Evolutionary conservation across 2,797 vertebrate species (phyloP).

Genomic region (Oreochromis mossambicus): DNA sequence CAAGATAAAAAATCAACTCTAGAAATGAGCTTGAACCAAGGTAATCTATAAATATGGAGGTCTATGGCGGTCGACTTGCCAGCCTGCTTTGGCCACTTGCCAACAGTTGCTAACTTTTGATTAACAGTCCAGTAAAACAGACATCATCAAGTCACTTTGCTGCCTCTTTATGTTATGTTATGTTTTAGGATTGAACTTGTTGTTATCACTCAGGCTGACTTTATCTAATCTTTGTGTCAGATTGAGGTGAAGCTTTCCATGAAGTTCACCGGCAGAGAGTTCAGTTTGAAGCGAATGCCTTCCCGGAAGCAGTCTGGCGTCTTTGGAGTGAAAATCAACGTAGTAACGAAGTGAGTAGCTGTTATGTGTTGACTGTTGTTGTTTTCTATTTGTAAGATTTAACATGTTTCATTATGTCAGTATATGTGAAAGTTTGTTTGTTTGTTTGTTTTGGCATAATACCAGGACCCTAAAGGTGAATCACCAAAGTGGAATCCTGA

Average conservation of each 20-base stretch:
- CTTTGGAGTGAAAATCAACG: constrained; percentile 90
- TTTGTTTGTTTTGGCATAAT: accelerated
- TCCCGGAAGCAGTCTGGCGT: constrained; percentile 92
- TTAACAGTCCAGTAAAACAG: not conserved
- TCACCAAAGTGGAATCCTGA: not conserved
- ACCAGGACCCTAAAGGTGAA: not conserved
- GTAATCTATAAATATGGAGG: not conserved
- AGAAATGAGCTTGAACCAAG: not conserved
- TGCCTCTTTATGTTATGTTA: not conserved
- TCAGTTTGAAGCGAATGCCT: constrained; percentile 91
- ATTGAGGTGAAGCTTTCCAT: constrained; percentile 91
- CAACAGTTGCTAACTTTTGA: not conserved
- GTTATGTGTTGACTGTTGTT: not conserved
- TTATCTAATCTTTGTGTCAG: constrained; percentile 54
- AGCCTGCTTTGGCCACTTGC: not conserved
- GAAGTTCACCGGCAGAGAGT: constrained; percentile 92
- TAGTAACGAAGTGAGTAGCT: constrained; percentile 89
- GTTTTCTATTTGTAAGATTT: not conserved
- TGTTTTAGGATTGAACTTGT: accelerated
- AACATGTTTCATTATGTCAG: not conserved
- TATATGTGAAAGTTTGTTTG: not conserved
- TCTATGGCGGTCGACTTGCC: not conserved
- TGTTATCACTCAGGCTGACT: not conserved
- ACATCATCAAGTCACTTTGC: not conserved
- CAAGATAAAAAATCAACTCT: accelerated